phyloP scores from a whole-genome alignment of 2,113 vertebrate species.

The Bettongia penicillata region DNA sequence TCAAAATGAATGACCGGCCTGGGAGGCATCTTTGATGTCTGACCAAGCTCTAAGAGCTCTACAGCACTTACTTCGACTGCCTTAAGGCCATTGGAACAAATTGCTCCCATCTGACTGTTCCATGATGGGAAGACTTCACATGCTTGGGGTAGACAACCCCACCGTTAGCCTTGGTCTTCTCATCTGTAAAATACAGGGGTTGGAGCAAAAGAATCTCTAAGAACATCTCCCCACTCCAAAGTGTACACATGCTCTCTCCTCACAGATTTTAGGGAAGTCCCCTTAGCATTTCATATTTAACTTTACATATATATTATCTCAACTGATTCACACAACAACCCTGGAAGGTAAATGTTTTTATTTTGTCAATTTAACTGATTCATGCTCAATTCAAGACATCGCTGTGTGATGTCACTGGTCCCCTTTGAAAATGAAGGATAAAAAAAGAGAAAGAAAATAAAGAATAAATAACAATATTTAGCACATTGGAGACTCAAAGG shows the following conservation, averaged over 20 bases:
- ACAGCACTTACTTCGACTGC: neutral
- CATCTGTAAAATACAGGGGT: neutral
- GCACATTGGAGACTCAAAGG: neutral
- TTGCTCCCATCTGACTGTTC: neutral
- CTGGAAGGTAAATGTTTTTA: no score
- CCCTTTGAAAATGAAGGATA: neutral
- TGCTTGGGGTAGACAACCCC: neutral
- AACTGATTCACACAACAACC: no score
- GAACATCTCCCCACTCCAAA: neutral
- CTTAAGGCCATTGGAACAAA: neutral
- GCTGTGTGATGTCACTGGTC: no score
- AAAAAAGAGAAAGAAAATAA: neutral
- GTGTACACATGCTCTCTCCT: neutral
- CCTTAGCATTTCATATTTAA: neutral
- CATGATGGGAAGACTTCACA: neutral
- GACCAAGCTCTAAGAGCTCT: neutral
- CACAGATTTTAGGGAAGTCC: neutral
- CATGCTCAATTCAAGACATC: no score
- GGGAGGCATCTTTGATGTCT: neutral
- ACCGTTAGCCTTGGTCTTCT: neutral
- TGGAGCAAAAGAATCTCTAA: neutral
- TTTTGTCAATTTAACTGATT: no score
- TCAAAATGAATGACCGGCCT: neutral
- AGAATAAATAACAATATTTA: neutral
- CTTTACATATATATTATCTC: neutral